These are phyloP conservation scores for Euzetes globulus DNA, from an alignment of 2,888 invertebrate genomes.

Conservation along the genomic window DNA sequence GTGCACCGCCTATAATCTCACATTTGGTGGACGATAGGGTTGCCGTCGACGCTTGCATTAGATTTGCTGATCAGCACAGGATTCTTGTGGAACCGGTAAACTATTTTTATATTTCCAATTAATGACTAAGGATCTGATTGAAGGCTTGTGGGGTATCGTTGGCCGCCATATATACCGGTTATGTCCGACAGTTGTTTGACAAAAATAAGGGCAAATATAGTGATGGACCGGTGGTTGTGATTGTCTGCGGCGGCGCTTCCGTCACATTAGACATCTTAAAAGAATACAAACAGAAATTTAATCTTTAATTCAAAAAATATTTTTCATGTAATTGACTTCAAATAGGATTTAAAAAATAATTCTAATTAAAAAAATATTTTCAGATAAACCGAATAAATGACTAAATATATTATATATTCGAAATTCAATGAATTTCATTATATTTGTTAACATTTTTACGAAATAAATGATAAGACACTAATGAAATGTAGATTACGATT, in stretches of 20 bases:
- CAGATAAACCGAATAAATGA: too few species aligned
- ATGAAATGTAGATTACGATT: too few species aligned
- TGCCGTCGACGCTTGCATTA: constrained; percentile 48
- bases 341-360: too few species aligned
- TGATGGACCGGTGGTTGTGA: constrained; percentile 47
- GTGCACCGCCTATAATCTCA: constrained; percentile 46
- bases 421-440: too few species aligned
- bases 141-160: constrained; percentile 51
- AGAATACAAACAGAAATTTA: constrained; percentile 46
- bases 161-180: constrained; percentile 48
- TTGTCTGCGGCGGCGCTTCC: constrained; percentile 54
- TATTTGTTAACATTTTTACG: too few species aligned
- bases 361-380: too few species aligned
- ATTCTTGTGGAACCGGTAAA: constrained; percentile 50
- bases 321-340: too few species aligned
- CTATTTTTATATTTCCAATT: neutral
- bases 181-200: constrained; percentile 45
- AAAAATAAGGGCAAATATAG: constrained; percentile 40
- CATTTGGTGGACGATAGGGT: constrained; percentile 49
- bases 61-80: constrained; percentile 51
- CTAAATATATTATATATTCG: too few species aligned
- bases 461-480: too few species aligned
- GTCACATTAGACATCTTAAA: constrained; percentile 55
- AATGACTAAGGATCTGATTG: neutral
- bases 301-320: neutral